Percentiles rank a stretch among this genome's conserved stretches.
phyloP scores from a whole-genome alignment of 53 echinoderm and acorn worm genomes.

The Echinarachnius parma region DNA sequence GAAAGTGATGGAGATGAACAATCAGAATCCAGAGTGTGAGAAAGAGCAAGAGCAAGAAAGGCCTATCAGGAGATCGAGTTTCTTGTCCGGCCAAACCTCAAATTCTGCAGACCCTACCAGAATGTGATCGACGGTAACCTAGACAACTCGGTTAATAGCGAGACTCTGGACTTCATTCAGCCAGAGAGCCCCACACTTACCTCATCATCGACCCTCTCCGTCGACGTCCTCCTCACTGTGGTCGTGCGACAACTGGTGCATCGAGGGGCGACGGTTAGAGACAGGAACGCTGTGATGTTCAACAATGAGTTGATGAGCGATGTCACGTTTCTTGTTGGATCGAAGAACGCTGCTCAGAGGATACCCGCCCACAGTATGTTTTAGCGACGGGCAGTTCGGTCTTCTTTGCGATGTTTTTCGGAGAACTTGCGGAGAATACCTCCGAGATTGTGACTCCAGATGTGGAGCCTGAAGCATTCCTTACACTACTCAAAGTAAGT shows the following conservation, averaged over 20 bases:
- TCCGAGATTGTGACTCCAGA: conserved; percentile 85
- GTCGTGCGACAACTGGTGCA: conserved; percentile 85
- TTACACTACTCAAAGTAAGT: conserved; percentile 85
- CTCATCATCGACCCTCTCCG: not conserved
- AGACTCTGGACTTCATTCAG: conserved; percentile 58
- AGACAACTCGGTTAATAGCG: conserved; percentile 2
- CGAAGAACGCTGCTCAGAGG: conserved; percentile 60
- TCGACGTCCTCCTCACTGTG: conserved; percentile 22
- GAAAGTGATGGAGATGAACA: conserved; percentile 43
- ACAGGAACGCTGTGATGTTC: conserved; percentile 82
- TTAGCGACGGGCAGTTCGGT: conserved; percentile 92
- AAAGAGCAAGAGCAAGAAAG: conserved; percentile 27
- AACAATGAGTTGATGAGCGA: conserved; percentile 95
- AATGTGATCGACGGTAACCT: not conserved
- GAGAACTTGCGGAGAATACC: conserved; percentile 86
- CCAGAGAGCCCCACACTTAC: conserved; percentile 52
- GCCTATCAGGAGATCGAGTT: conserved; percentile 23
- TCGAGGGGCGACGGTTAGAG: conserved; percentile 74
- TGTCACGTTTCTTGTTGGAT: conserved; percentile 84
- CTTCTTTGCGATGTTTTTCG: conserved; percentile 98
- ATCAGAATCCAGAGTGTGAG: conserved; percentile 30
- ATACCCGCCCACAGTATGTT: conserved; percentile 94
- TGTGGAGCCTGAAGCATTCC: conserved; percentile 88
- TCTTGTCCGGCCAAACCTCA: not conserved
- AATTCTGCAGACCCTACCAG: conserved; percentile 23